Evolutionary conservation across 2,797 vertebrate genomes (phyloP).

Genomic region (Numenius phaeopus): DNA sequence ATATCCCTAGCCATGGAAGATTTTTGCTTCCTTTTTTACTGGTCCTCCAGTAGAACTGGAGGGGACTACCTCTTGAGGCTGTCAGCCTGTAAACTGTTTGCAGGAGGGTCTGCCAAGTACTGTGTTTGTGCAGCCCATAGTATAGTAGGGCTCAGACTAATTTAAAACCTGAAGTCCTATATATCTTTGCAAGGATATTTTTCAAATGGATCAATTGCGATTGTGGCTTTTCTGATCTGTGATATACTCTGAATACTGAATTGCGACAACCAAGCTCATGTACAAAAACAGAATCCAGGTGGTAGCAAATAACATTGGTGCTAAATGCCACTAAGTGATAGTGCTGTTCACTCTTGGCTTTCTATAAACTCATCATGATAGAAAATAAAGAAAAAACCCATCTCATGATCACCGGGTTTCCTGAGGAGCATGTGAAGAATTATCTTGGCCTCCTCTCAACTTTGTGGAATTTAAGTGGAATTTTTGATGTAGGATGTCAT

Average conservation of each 20-base stretch:
- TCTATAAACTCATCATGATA: background rate
- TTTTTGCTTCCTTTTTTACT: background rate
- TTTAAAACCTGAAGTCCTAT: background rate
- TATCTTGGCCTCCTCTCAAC: background rate
- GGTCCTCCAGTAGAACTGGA: background rate
- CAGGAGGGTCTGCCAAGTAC: background rate
- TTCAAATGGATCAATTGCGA: background rate
- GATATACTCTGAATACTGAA: background rate
- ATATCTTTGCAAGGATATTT: background rate
- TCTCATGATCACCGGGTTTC: background rate
- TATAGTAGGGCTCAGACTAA: background rate
- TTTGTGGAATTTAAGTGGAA: background rate
- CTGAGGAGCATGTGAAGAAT: background rate
- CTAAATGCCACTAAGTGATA: background rate
- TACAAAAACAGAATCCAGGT: background rate
- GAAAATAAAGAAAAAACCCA: background rate
- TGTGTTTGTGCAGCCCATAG: background rate
- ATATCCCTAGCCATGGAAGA: background rate
- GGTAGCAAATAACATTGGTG: background rate
- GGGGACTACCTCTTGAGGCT: background rate
- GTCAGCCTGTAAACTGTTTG: background rate
- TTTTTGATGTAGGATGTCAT: background rate
- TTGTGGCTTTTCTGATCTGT: background rate
- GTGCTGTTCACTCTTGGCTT: background rate
- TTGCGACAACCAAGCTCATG: accelerated